These are phyloP conservation scores for Pemphredon lugubris DNA, from an alignment of 2,888 invertebrate species.

Conservation along the genomic window DNA sequence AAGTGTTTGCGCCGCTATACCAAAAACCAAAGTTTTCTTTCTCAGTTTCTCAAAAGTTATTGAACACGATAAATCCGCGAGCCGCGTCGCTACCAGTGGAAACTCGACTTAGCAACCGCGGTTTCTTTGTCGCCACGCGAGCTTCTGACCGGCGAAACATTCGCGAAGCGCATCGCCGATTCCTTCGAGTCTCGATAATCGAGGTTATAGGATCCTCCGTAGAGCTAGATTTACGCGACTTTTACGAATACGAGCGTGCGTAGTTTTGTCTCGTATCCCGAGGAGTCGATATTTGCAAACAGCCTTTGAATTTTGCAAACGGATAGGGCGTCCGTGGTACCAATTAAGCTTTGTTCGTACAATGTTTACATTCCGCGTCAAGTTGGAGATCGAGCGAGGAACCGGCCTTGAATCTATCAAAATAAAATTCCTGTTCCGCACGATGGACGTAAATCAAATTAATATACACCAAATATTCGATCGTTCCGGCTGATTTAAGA, in stretches of 20 bases:
- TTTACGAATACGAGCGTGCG: background rate
- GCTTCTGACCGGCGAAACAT: constrained; percentile 9
- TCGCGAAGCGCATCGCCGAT: background rate
- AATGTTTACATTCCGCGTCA: constrained; percentile 45
- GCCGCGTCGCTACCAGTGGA: constrained; percentile 5
- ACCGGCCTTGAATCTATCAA: constrained; percentile 19
- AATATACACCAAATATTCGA: too few species aligned
- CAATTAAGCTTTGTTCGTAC: too few species aligned
- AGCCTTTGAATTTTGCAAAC: background rate
- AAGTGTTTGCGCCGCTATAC: too few species aligned
- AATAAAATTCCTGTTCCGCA: constrained; percentile 28
- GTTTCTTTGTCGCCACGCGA: constrained; percentile 22
- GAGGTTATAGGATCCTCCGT: too few species aligned
- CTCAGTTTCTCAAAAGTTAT: too few species aligned
- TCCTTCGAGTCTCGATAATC: too few species aligned
- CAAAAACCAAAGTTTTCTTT: too few species aligned
- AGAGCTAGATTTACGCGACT: too few species aligned
- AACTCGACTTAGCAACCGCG: constrained; percentile 35
- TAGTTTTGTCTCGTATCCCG: background rate
- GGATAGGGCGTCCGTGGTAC: background rate
- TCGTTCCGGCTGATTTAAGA: too few species aligned
- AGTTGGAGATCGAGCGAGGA: constrained; percentile 5
- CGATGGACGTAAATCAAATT: too few species aligned
- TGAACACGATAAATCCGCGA: too few species aligned
- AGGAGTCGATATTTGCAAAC: background rate